phyloP scores from a whole-genome alignment of 2,113 vertebrate genomes.

The Daboia siamensis region DNA sequence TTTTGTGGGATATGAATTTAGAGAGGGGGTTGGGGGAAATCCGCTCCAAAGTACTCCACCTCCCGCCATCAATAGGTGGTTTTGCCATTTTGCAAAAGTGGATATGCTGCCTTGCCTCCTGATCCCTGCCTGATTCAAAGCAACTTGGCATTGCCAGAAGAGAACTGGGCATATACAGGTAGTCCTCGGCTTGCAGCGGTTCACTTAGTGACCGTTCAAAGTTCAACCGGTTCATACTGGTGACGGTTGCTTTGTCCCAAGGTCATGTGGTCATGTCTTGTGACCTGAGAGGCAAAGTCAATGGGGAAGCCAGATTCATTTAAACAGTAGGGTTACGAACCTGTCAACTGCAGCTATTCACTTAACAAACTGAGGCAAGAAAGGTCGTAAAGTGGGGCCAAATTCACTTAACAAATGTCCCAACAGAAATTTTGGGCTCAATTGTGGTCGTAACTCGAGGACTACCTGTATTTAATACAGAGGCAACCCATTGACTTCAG shows the following conservation, averaged over 20 bases:
- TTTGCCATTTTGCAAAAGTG: neutral
- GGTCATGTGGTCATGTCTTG: neutral
- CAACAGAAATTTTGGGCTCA: neutral
- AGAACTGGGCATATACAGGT: neutral
- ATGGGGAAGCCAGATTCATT: neutral
- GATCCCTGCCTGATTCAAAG: neutral
- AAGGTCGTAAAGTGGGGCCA: neutral
- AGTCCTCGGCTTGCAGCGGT: neutral
- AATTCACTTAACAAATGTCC: neutral
- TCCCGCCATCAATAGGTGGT: neutral
- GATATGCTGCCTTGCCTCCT: neutral
- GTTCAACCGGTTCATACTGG: neutral
- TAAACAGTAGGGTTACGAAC: neutral
- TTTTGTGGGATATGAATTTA: neutral
- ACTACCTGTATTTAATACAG: neutral
- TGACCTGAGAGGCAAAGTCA: neutral
- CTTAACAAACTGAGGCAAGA: neutral
- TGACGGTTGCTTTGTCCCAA: too few relatives aligned
- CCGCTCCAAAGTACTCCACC: neutral
- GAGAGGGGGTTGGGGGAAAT: neutral
- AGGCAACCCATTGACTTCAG: neutral
- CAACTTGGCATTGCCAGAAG: neutral
- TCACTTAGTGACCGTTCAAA: neutral
- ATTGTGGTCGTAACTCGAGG: neutral
- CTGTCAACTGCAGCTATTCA: neutral